Percentiles rank a stretch among this genome's conserved stretches.
These are phyloP conservation scores for Himalopsyche anomala DNA, from an alignment of 2,888 invertebrate genomes.

Conservation along the genomic window DNA sequence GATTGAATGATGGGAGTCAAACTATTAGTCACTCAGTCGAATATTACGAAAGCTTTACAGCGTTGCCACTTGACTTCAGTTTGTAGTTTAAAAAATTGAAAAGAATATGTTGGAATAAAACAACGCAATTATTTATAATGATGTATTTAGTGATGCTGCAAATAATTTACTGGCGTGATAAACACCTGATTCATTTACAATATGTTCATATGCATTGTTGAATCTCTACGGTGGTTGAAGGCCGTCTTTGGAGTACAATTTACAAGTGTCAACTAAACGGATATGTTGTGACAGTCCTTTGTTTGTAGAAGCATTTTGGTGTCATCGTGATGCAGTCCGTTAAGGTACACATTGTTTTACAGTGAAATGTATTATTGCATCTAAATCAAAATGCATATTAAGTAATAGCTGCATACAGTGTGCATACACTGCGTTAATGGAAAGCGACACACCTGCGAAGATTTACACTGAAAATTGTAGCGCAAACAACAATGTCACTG, in stretches of 20 bases:
- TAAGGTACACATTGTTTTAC: background rate
- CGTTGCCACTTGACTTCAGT: no score
- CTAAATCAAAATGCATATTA: conserved; percentile 20
- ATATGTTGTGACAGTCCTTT: conserved; percentile 30
- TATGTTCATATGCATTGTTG: background rate
- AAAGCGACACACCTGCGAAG: background rate
- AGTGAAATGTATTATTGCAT: background rate
- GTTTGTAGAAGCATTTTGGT: conserved; percentile 23
- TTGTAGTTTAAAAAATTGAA: no score
- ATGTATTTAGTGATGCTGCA: no score
- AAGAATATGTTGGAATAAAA: no score
- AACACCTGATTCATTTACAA: background rate
- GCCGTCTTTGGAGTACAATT: conserved; percentile 23
- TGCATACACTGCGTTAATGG: background rate
- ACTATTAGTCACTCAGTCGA: no score
- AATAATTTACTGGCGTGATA: background rate
- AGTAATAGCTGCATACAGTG: background rate
- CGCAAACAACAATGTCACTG: no score
- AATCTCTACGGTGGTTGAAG: no score
- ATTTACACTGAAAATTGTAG: no score
- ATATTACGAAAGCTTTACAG: no score
- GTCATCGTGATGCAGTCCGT: background rate
- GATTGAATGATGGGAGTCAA: no score
- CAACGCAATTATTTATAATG: no score
- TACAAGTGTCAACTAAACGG: conserved; percentile 15